Evolutionary conservation across 2,888 invertebrate species (phyloP), one percentile per base, ranked within the genome.

Genomic region (Campopleginae sp.): DNA sequence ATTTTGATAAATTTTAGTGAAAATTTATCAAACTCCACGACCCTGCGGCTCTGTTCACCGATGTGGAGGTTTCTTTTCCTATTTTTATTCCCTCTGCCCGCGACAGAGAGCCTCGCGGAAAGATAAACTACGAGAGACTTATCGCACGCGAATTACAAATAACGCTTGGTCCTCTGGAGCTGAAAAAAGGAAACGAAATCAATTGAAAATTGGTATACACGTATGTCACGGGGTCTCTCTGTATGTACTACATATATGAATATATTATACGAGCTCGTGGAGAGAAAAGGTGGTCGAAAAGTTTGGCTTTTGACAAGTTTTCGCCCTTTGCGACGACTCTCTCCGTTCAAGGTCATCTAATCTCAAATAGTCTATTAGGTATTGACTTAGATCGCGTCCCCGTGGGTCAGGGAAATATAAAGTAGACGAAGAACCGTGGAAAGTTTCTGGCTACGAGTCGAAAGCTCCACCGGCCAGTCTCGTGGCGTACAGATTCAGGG

Each of bases 401-500:
- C 76, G 80, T 72, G 51, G 66, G 54, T 48, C 54, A 63, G 14
- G 54, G 5, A 23, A 44, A 72, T 71, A 70, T 70, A 70, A 79
- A 58, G 44, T 74, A 75, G 63, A 58, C 65, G 77, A 14, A 0
- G 66, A 78, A 44, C 44, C 8, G 38, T 31, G 63, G 27, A 82
- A 48, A 14, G 12, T 23, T 31, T 58, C 54, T 80, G 79, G 33
- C 48, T 54, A 79, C 79, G 95, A 95, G 89, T 96, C 96, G 92
- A 96, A 94, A 85, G 95, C 95, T 87, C 96, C 95, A 85, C 97
- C 97, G 91, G 97, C 96, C 89, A 98, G 95, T 94, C 97, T 97
- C 88, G 97, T 96, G 86, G 97, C 97, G 93, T 98, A 98, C 93
- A 97, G 95, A 93, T 96, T 96, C 89, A 98, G 95, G 91, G 97